Conservation (phyloP, 2,888 invertebrate species). For the Rhamphomyia laevipes region DNA sequence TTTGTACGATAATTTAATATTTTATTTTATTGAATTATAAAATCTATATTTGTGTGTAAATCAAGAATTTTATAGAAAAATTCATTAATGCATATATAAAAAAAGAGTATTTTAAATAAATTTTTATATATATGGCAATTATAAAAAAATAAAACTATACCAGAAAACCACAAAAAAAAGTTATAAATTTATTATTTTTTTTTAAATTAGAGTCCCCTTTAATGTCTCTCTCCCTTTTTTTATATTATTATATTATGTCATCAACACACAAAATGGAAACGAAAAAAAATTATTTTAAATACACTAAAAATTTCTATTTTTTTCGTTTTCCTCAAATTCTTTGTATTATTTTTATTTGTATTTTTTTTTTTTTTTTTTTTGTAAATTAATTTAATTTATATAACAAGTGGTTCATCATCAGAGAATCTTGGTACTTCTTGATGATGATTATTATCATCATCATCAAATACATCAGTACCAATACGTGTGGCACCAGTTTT, state of each 20-base stretch:
- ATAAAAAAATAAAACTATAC: too few relatives aligned
- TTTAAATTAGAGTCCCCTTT: not conserved
- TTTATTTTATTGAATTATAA: too few relatives aligned
- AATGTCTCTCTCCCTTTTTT: not conserved
- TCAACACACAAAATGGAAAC: not conserved
- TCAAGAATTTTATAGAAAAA: too few relatives aligned
- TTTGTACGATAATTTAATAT: too few relatives aligned
- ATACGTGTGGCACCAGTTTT: constrained; percentile 80
- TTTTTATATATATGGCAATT: too few relatives aligned
- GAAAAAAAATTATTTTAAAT: not conserved
- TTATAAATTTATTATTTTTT: not conserved
- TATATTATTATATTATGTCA: not conserved
- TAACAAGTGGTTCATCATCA: constrained; percentile 87
- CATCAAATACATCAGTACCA: constrained; percentile 58
- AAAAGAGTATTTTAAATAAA: too few relatives aligned
- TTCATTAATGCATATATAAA: too few relatives aligned
- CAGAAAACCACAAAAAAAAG: too few relatives aligned
- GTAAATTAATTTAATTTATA: constrained; percentile 28
- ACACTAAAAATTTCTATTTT: not conserved
- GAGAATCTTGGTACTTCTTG: constrained; percentile 81
- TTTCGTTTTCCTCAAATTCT: not conserved
- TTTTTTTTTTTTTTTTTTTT: not conserved
- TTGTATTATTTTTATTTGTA: not conserved
- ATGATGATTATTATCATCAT: constrained; percentile 68
- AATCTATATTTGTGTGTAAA: too few relatives aligned